phyloP scores from a whole-genome alignment of 2,797 vertebrate species.

The Schizopygopsis pylzovi region DNA sequence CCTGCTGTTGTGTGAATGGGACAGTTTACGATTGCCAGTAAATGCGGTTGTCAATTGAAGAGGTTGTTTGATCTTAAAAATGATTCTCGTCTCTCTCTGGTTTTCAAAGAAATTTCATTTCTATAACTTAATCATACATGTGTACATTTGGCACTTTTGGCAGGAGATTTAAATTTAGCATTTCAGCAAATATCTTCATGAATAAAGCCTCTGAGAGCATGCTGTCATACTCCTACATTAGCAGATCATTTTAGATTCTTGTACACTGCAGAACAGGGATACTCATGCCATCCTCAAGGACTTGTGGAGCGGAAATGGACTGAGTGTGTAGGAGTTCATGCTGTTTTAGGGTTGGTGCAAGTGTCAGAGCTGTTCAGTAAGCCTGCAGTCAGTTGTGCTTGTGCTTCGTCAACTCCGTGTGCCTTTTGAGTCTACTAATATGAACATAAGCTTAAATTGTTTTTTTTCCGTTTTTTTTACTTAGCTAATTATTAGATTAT shows the following conservation, averaged over 20 bases:
- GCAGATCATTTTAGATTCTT: constrained; percentile 18
- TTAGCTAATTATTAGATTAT: not conserved
- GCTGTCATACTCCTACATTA: constrained; percentile 30
- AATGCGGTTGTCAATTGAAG: not conserved
- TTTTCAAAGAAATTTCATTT: not conserved
- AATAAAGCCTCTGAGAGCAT: not conserved
- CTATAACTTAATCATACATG: not conserved
- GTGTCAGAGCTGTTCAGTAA: not conserved
- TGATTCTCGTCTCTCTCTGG: not conserved
- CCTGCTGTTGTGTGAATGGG: not conserved
- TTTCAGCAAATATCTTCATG: not conserved
- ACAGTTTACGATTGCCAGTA: not conserved
- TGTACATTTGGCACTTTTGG: not conserved
- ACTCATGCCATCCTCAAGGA: not conserved
- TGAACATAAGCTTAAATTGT: not conserved
- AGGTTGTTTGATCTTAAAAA: not conserved
- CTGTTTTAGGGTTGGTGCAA: constrained; percentile 27
- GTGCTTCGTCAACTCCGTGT: not conserved
- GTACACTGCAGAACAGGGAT: constrained; percentile 19
- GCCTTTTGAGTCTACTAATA: not conserved
- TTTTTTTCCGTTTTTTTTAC: not conserved
- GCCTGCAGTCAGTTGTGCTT: constrained; percentile 20
- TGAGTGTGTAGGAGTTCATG: constrained; percentile 28
- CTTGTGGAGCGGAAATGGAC: constrained; percentile 2
- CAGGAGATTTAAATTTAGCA: constrained; percentile 8